Conservation (phyloP, 2,113 vertebrate species). For the Gymnogyps californianus region DNA sequence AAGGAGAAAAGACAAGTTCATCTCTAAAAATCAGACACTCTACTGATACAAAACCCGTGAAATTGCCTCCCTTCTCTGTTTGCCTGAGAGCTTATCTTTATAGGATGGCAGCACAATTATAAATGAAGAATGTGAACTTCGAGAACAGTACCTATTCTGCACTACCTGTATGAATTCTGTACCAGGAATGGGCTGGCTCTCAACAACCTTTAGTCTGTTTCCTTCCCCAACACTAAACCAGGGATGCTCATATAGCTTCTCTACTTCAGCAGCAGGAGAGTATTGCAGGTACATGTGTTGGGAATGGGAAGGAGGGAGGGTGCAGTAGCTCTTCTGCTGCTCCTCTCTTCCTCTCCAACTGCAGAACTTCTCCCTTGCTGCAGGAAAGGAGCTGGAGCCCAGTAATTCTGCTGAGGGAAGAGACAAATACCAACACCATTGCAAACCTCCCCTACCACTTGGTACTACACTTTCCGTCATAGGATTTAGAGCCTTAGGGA, state of each 20-base stretch:
- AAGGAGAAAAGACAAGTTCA: neutral
- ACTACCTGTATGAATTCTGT: neutral
- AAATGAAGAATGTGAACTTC: neutral
- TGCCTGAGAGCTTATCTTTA: neutral
- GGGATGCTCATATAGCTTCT: neutral
- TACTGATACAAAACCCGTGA: neutral
- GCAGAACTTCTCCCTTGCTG: neutral
- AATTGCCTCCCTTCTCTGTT: neutral
- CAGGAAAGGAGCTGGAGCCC: neutral
- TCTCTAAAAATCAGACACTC: neutral
- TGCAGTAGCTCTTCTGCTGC: neutral
- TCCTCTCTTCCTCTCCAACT: neutral
- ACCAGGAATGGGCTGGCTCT: neutral
- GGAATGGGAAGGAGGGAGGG: neutral
- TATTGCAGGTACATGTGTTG: accelerated
- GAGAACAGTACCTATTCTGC: neutral
- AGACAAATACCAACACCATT: neutral
- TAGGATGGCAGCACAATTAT: neutral
- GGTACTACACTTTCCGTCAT: neutral
- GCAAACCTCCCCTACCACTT: neutral
- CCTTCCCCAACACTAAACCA: neutral
- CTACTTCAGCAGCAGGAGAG: neutral
- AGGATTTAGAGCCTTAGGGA: neutral
- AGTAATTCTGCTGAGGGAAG: neutral
- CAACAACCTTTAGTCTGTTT: neutral